These are phyloP conservation scores for Mesorhabditis spiculigera DNA, from an alignment of 2,888 invertebrate species.

Conservation along the genomic window DNA sequence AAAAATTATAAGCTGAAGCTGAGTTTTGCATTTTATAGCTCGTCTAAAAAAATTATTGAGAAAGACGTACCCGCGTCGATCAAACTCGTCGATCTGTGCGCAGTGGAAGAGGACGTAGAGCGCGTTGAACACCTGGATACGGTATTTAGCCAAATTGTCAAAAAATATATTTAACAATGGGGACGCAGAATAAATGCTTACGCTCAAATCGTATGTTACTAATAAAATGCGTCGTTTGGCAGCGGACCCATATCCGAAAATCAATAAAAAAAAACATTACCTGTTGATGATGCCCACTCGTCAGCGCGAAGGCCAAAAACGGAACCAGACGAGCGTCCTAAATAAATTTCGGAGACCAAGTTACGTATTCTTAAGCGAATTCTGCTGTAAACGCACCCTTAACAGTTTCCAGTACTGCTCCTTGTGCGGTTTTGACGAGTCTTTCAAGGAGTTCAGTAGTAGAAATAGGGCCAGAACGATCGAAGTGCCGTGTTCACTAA, in stretches of 20 bases:
- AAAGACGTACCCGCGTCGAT: neutral
- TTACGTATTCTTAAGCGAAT: no score
- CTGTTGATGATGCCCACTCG: constrained; percentile 54
- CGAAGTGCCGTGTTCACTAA: constrained; percentile 39
- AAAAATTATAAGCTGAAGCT: neutral
- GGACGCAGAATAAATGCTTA: no score
- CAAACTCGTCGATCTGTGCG: neutral
- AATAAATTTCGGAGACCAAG: constrained; percentile 14
- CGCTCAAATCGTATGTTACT: no score
- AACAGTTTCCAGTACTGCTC: constrained; percentile 57
- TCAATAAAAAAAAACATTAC: constrained; percentile 40
- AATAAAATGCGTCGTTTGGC: no score
- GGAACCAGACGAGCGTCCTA: constrained; percentile 60
- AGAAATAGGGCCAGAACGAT: constrained; percentile 45
- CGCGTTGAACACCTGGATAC: neutral
- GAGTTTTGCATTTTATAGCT: neutral
- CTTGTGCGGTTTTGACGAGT: constrained; percentile 52
- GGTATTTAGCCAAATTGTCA: no score
- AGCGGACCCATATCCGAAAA: no score
- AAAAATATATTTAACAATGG: no score
- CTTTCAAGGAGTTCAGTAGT: constrained; percentile 48
- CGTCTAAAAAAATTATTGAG: neutral
- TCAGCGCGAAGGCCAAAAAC: constrained; percentile 60
- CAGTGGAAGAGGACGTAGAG: neutral
- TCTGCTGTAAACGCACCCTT: constrained; percentile 47